Evolutionary conservation across 2,797 vertebrate genomes (phyloP), one percentile per base, ranked within the genome.

Genomic region (Falco peregrinus): DNA sequence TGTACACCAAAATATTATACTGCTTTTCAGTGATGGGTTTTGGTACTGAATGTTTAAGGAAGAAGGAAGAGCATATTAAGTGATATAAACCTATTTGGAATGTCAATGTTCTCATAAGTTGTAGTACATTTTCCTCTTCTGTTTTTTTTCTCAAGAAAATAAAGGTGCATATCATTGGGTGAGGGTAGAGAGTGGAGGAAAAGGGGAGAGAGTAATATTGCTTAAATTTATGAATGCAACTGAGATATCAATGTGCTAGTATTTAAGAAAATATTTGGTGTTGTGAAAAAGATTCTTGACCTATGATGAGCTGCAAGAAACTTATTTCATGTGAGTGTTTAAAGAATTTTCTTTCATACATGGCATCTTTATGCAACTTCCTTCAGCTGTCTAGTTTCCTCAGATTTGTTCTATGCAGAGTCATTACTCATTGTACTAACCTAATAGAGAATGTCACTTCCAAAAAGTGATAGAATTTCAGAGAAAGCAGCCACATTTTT

Each of bases 331-430:
- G 86, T 90, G 45, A 64, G 77, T 89, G 65, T 81, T 81, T 56
- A 56, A 92, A 91, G 88, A 84, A 94, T 93, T 73, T 90, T 65
- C 92, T 73, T 90, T 63, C 92, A 59, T 86, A 59, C 5, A 33
- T 84, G 67, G 68, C 80, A 69, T 41, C 57, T 85, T 94, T 74
- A 83, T 77, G 60, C 13, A 15, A 6, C 13, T 45, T 78, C 26
- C 10, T 70, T n/a, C 48, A 85, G 43, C 6, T 68, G 11, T 84
- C 29, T 22, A 10, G 4, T 35, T 51, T 77, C 14, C 9, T 73
- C 25, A 41, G 71, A 53, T 13, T 33, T 71, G 16, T 25, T 54
- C 74, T n/a, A 67, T 77, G 26, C n/a, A 94, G 43, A 43, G 16
- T 43, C 43, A 43, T 43, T 43, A 43, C 16, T 43, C 43, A 87